phyloP scores from a whole-genome alignment of 2,888 invertebrate species.

The Spilarctia lutea region DNA sequence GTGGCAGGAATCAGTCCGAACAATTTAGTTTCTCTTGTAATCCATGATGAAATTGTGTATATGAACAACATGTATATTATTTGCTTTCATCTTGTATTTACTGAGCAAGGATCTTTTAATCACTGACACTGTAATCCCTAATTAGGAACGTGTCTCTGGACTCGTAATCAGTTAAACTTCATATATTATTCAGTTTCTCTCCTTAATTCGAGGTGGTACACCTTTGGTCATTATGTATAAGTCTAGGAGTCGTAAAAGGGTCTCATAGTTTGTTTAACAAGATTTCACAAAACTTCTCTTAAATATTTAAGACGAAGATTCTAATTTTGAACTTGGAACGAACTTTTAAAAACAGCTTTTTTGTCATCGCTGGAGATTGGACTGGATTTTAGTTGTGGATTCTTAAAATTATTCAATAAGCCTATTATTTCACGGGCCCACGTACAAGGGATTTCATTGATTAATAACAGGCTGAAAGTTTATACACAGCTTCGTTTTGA shows the following conservation, averaged over 20 bases:
- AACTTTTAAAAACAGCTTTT: slow-evolving; percentile 27
- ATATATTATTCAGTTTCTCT: slow-evolving; percentile 43
- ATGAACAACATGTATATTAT: slow-evolving; percentile 6
- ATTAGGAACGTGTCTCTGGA: slow-evolving; percentile 35
- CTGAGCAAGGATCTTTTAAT: slow-evolving; percentile 28
- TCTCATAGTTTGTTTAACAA: slow-evolving; percentile 53
- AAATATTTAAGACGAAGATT: slow-evolving; percentile 36
- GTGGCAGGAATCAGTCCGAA: too few relatives aligned
- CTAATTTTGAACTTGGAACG: slow-evolving; percentile 27
- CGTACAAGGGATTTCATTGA: too few relatives aligned
- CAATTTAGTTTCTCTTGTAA: too few relatives aligned
- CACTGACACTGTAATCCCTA: slow-evolving; percentile 39
- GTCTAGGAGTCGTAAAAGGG: slow-evolving; percentile 17
- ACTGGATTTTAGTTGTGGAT: too few relatives aligned
- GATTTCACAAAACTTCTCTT: slow-evolving; percentile 25
- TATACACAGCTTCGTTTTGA: too few relatives aligned
- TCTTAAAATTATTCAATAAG: background rate
- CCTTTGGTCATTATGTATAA: slow-evolving; percentile 40
- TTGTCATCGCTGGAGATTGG: slow-evolving; percentile 6
- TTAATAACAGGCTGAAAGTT: too few relatives aligned
- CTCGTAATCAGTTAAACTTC: slow-evolving; percentile 31
- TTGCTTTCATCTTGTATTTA: slow-evolving; percentile 47
- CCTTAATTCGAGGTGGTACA: slow-evolving; percentile 20
- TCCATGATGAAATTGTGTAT: background rate
- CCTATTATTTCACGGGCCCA: too few relatives aligned